phyloP scores from a whole-genome alignment of 2,113 vertebrate genomes.

The Alces alces region DNA sequence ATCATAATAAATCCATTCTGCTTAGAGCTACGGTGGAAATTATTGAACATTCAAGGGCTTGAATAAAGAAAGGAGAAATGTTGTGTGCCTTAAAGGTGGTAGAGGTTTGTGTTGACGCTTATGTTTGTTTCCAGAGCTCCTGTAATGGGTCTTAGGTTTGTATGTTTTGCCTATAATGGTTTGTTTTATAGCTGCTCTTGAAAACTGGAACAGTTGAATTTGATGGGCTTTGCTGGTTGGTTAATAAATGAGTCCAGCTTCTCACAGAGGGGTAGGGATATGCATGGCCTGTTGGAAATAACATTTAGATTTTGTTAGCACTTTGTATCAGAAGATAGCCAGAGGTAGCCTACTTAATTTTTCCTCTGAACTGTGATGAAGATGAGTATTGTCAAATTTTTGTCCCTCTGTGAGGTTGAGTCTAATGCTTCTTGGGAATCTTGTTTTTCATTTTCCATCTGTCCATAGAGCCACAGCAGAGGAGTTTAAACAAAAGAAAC shows the following conservation, averaged over 20 bases:
- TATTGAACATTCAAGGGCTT: background rate
- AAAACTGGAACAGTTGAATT: slow-evolving; percentile 30
- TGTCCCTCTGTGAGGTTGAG: background rate
- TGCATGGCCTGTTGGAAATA: background rate
- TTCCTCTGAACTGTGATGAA: background rate
- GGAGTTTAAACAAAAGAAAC: slow-evolving; percentile 64
- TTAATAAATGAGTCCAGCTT: slow-evolving; percentile 40
- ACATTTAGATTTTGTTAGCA: background rate
- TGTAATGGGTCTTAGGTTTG: background rate
- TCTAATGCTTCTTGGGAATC: background rate
- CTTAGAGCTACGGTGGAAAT: slow-evolving; percentile 48
- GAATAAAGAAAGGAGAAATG: slow-evolving; percentile 53
- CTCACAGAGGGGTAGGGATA: background rate
- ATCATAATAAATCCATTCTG: slow-evolving; percentile 67
- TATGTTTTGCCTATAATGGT: background rate
- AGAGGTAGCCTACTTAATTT: background rate
- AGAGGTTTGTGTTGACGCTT: slow-evolving; percentile 42
- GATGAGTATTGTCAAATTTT: background rate
- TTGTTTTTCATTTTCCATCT: background rate
- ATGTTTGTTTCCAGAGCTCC: slow-evolving; percentile 17
- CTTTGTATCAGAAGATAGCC: background rate
- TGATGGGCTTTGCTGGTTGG: slow-evolving; percentile 51
- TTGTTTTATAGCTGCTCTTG: slow-evolving; percentile 7
- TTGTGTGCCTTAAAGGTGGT: background rate
- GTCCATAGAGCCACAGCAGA: background rate